Percentiles rank a stretch among this genome's conserved stretches.
phyloP scores from a whole-genome alignment of 2,888 invertebrate genomes.

The Habrosyne pyritoides region DNA sequence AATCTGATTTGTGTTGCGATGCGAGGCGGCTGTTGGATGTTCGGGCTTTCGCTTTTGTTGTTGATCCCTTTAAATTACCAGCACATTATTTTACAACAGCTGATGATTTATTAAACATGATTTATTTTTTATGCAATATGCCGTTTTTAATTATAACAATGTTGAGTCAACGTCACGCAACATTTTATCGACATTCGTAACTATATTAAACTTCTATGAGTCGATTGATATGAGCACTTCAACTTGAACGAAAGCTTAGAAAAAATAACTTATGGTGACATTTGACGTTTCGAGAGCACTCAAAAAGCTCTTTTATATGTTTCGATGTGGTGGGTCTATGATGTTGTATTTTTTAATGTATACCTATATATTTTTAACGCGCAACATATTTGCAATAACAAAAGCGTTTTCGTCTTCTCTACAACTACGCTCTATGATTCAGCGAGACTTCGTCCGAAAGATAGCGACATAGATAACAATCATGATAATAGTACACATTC shows the following conservation, averaged over 20 bases:
- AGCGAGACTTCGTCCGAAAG: background rate
- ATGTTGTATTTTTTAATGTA: too few relatives aligned
- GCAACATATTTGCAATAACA: background rate
- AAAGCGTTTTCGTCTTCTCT: background rate
- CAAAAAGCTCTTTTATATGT: background rate
- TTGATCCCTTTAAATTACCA: constrained; percentile 53
- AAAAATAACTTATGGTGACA: background rate
- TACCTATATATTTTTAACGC: background rate
- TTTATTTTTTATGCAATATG: constrained; percentile 13
- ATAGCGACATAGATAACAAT: constrained; percentile 1
- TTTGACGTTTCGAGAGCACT: background rate
- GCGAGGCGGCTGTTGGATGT: constrained; percentile 46
- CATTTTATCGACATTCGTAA: background rate
- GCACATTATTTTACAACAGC: constrained; percentile 53
- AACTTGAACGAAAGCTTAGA: background rate
- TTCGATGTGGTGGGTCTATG: background rate
- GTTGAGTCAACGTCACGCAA: background rate
- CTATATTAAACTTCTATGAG: background rate
- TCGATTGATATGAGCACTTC: background rate
- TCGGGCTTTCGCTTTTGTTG: constrained; percentile 65
- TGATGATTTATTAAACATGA: constrained; percentile 45
- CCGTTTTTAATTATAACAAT: background rate
- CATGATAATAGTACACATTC: background rate
- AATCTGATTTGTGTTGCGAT: constrained; percentile 69
- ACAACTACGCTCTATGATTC: background rate